phyloP scores from a whole-genome alignment of 1,140 invertebrate genomes.

The Teleopsis dalmanni region DNA sequence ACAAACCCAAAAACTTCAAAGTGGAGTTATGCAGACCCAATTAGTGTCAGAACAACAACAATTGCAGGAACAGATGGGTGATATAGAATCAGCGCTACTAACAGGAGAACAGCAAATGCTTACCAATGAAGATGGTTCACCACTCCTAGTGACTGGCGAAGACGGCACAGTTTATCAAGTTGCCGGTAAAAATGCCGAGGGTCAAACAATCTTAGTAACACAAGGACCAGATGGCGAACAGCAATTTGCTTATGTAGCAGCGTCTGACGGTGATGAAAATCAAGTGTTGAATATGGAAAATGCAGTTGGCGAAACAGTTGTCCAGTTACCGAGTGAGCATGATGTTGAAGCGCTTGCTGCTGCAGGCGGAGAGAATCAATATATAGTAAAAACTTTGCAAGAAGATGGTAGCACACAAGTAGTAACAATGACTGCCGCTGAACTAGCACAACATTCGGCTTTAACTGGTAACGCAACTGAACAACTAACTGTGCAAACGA shows the following conservation, averaged over 20 bases:
- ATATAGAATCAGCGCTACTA: constrained; percentile 28
- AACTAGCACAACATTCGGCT: constrained; percentile 47
- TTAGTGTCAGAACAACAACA: constrained; percentile 32
- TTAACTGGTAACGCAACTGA: constrained; percentile 17
- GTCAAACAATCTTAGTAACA: constrained; percentile 62
- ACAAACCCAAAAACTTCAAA: constrained; percentile 11
- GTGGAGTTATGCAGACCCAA: constrained; percentile 18
- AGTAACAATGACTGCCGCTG: constrained; percentile 14
- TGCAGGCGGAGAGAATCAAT: constrained; percentile 45
- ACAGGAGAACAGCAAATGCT: constrained; percentile 35
- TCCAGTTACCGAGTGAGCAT: constrained; percentile 24
- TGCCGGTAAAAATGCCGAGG: constrained; percentile 67
- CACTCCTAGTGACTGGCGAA: constrained; percentile 59
- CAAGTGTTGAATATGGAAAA: constrained; percentile 56
- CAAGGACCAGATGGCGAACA: constrained; percentile 62
- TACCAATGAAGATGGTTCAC: constrained; percentile 45
- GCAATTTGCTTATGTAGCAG: constrained; percentile 63
- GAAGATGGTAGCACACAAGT: constrained; percentile 40
- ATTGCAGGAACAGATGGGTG: constrained; percentile 30
- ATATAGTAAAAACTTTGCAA: constrained; percentile 50
- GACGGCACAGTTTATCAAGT: constrained; percentile 54
- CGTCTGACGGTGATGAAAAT: constrained; percentile 53
- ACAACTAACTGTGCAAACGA: constrained; percentile 44
- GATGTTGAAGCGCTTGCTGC: constrained; percentile 42
- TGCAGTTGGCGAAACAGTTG: constrained; percentile 52